Conservation (phyloP, 2,888 invertebrate species). For the Ypsolopha scabrella region DNA sequence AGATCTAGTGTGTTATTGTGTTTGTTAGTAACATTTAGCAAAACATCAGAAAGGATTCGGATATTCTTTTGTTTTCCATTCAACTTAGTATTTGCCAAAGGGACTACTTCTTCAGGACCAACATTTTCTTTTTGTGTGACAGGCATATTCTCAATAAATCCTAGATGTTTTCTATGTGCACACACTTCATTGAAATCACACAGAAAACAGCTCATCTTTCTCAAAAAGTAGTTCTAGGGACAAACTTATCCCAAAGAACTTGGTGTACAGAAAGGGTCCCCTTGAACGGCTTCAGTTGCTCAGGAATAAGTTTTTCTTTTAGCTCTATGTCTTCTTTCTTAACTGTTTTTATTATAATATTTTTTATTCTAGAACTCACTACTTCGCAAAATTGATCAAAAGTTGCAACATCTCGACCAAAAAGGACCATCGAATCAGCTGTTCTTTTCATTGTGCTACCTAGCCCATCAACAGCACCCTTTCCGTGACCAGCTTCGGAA, state of each 20-base stretch:
- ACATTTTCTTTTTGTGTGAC: not conserved
- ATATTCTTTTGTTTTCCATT: too few relatives aligned
- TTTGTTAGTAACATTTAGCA: not conserved
- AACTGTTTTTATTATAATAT: not conserved
- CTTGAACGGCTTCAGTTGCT: not conserved
- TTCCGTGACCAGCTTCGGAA: not conserved
- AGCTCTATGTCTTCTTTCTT: not conserved
- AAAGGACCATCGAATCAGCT: not conserved
- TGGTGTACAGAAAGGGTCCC: not conserved
- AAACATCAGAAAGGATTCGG: too few relatives aligned
- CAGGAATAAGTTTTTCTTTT: not conserved
- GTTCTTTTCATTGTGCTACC: not conserved
- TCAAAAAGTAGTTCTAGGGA: not conserved
- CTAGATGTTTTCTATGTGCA: not conserved
- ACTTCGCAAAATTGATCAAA: not conserved
- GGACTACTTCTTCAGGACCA: not conserved
- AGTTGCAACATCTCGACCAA: not conserved
- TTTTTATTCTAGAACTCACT: not conserved
- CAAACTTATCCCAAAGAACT: not conserved
- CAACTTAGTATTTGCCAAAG: not conserved
- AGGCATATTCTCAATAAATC: not conserved
- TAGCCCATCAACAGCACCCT: not conserved
- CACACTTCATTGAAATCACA: not conserved
- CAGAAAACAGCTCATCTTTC: not conserved
- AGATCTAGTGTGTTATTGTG: too few relatives aligned